phyloP scores from a whole-genome alignment of 2,888 invertebrate species.

The Rapana venosa region DNA sequence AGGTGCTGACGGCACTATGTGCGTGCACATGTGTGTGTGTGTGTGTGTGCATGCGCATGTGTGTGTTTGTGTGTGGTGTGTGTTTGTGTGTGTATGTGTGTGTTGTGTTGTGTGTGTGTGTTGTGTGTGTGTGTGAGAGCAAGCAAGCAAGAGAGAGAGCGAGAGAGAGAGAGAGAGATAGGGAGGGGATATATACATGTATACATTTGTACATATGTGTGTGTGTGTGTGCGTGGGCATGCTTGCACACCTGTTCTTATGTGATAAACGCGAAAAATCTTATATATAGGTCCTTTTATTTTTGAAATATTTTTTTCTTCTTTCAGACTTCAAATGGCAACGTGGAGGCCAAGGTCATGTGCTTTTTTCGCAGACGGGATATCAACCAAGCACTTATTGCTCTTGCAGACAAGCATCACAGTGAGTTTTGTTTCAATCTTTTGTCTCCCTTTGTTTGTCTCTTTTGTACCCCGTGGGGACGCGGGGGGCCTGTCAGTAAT shows the following conservation, averaged over 20 bases:
- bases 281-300: too few species aligned
- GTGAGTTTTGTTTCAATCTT: conserved; percentile 68
- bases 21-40: too few species aligned
- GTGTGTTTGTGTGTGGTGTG: not conserved
- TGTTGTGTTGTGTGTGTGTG: not conserved
- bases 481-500: not conserved
- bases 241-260: too few species aligned
- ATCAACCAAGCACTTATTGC: conserved; percentile 96
- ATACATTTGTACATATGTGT: too few species aligned
- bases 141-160: too few species aligned
- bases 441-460: not conserved
- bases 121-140: not conserved
- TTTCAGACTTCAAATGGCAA: conserved; percentile 94
- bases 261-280: too few species aligned
- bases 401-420: conserved; percentile 98
- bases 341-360: conserved; percentile 99
- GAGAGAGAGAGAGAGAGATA: too few species aligned
- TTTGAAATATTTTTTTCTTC: not conserved
- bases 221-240: not conserved
- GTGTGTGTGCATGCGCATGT: too few species aligned
- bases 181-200: too few species aligned
- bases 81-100: not conserved
- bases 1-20: too few species aligned
- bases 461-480: not conserved
- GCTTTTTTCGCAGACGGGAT: conserved; percentile 98